These are phyloP conservation scores for Myotis planiceps DNA, from an alignment of 2,797 vertebrate species.

Conservation along the genomic window DNA sequence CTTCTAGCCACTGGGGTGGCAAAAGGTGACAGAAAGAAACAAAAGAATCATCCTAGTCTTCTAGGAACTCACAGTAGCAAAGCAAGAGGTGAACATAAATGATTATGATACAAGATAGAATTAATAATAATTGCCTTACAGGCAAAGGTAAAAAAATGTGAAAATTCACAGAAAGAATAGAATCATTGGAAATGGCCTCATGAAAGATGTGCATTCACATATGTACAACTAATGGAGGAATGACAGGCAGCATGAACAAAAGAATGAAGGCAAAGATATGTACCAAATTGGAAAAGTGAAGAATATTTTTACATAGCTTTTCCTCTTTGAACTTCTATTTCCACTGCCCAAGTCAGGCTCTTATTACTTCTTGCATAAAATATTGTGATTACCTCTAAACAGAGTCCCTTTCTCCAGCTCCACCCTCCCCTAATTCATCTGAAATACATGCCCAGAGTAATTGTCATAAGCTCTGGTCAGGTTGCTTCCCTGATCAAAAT, in stretches of 20 bases:
- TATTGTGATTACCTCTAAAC: background rate
- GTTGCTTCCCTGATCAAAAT: background rate
- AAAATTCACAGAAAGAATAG: background rate
- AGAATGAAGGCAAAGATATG: background rate
- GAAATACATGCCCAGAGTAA: background rate
- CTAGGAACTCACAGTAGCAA: background rate
- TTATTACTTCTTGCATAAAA: background rate
- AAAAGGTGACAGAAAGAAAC: background rate
- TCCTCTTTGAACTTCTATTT: background rate
- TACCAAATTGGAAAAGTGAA: background rate
- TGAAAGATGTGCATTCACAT: background rate
- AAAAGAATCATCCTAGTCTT: background rate
- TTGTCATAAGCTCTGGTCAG: background rate
- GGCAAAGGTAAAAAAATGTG: background rate
- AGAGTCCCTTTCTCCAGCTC: background rate
- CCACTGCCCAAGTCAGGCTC: background rate
- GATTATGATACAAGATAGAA: background rate
- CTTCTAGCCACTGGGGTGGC: background rate
- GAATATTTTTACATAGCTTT: background rate
- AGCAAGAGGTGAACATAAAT: background rate
- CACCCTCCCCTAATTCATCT: background rate
- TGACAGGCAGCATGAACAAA: background rate
- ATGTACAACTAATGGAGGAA: background rate
- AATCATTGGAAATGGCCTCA: background rate
- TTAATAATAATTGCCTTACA: background rate